Percentiles rank a stretch among this genome's conserved stretches.
Evolutionary conservation across 2,888 invertebrate genomes (phyloP).

Genomic region (Graphium colonna): DNA sequence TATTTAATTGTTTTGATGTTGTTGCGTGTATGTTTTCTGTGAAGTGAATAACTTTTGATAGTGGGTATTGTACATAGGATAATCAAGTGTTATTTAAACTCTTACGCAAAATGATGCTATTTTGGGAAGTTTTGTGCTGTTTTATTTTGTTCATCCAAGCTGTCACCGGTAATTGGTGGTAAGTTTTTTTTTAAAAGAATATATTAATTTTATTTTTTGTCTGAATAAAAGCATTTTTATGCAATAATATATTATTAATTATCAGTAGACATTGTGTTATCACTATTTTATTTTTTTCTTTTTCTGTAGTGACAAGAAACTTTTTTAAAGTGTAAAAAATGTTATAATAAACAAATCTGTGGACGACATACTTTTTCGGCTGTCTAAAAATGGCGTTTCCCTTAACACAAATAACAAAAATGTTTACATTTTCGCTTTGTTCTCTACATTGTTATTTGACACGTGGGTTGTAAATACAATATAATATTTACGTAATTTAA

Average conservation of each 20-base stretch:
- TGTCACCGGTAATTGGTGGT: conserved; percentile 71
- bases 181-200: no score
- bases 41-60: conserved; percentile 38
- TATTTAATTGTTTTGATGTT: conserved; percentile 48
- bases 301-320: no score
- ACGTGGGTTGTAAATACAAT: conserved; percentile 33
- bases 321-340: neutral
- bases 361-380: conserved; percentile 27
- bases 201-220: no score
- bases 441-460: conserved; percentile 37
- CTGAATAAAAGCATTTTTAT: no score
- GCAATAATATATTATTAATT: no score
- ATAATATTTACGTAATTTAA: conserved; percentile 27
- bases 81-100: conserved; percentile 38
- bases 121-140: conserved; percentile 64
- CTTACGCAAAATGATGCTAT: conserved; percentile 61
- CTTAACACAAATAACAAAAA: conserved; percentile 37
- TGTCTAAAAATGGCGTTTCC: conserved; percentile 34
- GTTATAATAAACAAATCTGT: no score
- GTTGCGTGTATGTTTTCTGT: conserved; percentile 45
- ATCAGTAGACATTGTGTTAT: no score
- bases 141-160: conserved; percentile 58
- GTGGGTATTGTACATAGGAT: conserved; percentile 33
- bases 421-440: conserved; percentile 40
- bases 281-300: no score